Evolutionary conservation across 2,888 invertebrate species (phyloP), one percentile per base, ranked within the genome.

Genomic region (Eupithecia inturbata): DNA sequence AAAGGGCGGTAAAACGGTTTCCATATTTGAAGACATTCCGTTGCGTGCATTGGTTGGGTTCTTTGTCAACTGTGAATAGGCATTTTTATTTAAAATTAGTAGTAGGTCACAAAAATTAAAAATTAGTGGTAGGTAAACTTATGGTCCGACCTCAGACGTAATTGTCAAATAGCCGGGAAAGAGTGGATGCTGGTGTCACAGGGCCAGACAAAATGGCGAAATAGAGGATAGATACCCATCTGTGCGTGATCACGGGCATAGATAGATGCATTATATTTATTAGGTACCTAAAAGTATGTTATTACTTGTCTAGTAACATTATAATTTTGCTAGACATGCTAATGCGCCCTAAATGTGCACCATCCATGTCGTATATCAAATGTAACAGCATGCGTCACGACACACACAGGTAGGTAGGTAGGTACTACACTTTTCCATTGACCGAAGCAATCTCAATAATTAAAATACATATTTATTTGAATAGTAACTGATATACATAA

Each of bases 321-420:
- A 19, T n/a, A 45, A 67, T 66, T 73, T 78, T 67, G 68, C 6
- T 63, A 64, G 73, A 57, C 71, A 76, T 79, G 82, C 77, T 82
- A 82, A 82, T 81, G 72, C 82, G 89, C 76, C 85, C 90, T 81
- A 84, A 72, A 85, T 91, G 86, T 77, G 82, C 88, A 85, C 70
- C 75, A 73, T 74, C 82, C 89, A 87, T 87, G 81, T 81, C 87
- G 81, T 79, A 76, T 82, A 80, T 67, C 62, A 80, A 84, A 83
- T 82, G 86, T 82, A 82, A 84, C 82, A 80, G 79, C 78, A 81
- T 79, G 80, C 79, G 78, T 78, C 79, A 79, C n/a, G 49, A n/a
- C 45, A 45, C 41, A 39, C 39, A 39, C 0, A 12, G 1, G 9
- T 9, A 36, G 9, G 9, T 36, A 36, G 6, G 31, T 31, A 31